Evolutionary conservation across 2,797 vertebrate genomes (phyloP).

Genomic region (Alouatta caraya): DNA sequence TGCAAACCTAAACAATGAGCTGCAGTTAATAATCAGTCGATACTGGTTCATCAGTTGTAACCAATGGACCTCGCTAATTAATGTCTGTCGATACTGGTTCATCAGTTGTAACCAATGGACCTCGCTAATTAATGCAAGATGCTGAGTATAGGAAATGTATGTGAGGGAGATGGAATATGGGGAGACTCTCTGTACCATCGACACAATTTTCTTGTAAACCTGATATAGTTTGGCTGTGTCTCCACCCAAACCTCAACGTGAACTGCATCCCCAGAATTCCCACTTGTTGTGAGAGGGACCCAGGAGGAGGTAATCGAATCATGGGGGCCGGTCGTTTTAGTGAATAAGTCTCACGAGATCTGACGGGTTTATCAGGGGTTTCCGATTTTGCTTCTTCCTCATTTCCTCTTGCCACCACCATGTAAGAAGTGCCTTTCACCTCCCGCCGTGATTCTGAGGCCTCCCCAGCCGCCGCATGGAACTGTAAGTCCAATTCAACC

Average conservation of each 20-base stretch:
- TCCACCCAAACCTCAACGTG: neutral
- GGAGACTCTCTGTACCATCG: neutral
- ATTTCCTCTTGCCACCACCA: neutral
- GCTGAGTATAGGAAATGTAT: too few species aligned
- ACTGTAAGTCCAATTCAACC: neutral
- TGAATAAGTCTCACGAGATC: neutral
- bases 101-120: fast-evolving
- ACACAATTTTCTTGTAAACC: neutral
- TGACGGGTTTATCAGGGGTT: neutral
- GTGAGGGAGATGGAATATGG: neutral
- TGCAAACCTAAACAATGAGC: neutral
- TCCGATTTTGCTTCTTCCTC: neutral
- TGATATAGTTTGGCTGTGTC: neutral
- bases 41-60: neutral
- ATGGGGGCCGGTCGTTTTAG: neutral
- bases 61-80: fast-evolving
- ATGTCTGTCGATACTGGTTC: fast-evolving
- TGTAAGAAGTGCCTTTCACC: neutral
- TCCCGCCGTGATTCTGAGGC: neutral
- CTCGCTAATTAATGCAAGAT: too few species aligned
- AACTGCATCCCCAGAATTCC: neutral
- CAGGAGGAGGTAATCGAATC: neutral
- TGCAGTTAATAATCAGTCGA: neutral
- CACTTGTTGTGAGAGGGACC: too few species aligned
- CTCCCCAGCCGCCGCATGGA: neutral